Conservation (phyloP, 23 tunicate species). For the Halocynthia roretzi region DNA sequence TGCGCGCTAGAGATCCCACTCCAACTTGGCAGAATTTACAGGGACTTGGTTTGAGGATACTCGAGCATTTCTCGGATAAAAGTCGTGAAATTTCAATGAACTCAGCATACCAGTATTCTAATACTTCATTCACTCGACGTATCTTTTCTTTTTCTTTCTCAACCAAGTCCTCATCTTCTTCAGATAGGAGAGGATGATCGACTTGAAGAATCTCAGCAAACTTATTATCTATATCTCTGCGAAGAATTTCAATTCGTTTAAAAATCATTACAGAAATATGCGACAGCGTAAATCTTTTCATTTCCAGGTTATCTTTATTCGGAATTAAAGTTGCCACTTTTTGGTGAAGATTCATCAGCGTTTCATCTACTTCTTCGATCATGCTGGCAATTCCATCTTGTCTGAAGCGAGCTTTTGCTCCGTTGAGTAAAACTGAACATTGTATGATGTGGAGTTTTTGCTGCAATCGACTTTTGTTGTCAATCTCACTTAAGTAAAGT, state of each 20-base stretch:
- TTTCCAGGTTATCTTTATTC: too few relatives aligned
- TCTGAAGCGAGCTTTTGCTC: slow-evolving; percentile 4
- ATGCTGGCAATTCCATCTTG: background rate
- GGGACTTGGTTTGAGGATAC: slow-evolving; percentile 19
- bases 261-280: background rate
- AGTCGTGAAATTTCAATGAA: slow-evolving; percentile 5
- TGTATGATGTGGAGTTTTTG: slow-evolving; percentile 45
- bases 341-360: too few relatives aligned
- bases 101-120: slow-evolving; percentile 6
- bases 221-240: too few relatives aligned
- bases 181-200: background rate
- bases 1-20: slow-evolving; percentile 35
- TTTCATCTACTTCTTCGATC: background rate
- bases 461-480: background rate
- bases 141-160: background rate
- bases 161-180: background rate
- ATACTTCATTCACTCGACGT: background rate
- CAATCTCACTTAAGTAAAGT: slow-evolving; percentile 13
- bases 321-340: too few relatives aligned
- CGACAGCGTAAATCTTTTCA: too few relatives aligned
- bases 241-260: too few relatives aligned
- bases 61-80: slow-evolving; percentile 1
- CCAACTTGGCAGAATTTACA: slow-evolving; percentile 32
- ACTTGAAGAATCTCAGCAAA: too few relatives aligned
- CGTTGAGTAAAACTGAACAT: slow-evolving; percentile 50